Conservation (phyloP, 2,888 invertebrate genomes). For the Hyposoter didymator region DNA sequence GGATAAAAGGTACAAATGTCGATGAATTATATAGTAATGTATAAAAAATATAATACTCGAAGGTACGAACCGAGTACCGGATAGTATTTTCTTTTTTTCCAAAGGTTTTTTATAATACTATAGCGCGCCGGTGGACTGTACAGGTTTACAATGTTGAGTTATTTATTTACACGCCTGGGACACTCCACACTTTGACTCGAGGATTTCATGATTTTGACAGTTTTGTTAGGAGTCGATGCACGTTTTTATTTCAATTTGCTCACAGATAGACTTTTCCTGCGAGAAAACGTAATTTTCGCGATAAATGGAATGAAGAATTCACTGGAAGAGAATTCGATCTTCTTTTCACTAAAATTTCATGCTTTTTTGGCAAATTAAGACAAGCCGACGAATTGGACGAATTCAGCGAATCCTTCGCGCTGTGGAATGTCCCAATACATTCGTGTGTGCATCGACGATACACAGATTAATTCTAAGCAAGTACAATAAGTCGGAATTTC, state of each 20-base stretch:
- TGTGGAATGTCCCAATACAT: slow-evolving; percentile 30
- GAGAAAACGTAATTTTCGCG: neutral
- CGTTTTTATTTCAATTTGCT: neutral
- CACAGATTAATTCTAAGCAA: slow-evolving; percentile 51
- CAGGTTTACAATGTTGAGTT: slow-evolving; percentile 58
- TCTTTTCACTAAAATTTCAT: neutral
- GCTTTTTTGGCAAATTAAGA: neutral
- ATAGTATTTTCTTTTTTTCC: slow-evolving; percentile 33
- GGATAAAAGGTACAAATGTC: slow-evolving; percentile 45
- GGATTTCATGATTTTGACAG: neutral
- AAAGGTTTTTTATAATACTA: slow-evolving; percentile 68
- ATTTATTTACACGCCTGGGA: slow-evolving; percentile 46
- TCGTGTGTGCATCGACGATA: slow-evolving; percentile 46
- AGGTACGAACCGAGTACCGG: slow-evolving; percentile 23
- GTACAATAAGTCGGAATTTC: slow-evolving; percentile 47
- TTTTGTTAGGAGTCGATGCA: neutral
- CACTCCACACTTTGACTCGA: neutral
- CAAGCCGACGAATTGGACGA: neutral
- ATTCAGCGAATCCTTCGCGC: neutral
- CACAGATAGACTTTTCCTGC: neutral
- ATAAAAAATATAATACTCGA: slow-evolving; percentile 64
- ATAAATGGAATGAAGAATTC: neutral
- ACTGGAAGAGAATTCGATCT: neutral
- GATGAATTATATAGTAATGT: slow-evolving; percentile 35
- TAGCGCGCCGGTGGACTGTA: slow-evolving; percentile 58